Evolutionary conservation across 2,888 invertebrate species (phyloP).

Genomic region (Scaptomyza tumidula): DNA sequence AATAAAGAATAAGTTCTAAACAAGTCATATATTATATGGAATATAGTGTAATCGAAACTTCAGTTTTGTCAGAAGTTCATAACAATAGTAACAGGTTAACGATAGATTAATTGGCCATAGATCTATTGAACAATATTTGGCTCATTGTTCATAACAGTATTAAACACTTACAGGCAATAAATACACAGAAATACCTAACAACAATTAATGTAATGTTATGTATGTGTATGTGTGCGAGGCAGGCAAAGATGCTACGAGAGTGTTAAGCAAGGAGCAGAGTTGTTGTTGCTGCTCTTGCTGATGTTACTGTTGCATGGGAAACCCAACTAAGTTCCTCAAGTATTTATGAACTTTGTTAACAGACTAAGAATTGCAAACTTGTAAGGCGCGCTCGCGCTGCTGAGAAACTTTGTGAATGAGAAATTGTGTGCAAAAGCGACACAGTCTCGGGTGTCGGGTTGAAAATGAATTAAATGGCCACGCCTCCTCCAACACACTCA

Average conservation of each 20-base stretch:
- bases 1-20: too few relatives aligned
- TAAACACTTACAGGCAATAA: slow-evolving; percentile 3
- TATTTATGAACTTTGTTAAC: slow-evolving; percentile 81
- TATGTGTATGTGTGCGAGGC: neutral
- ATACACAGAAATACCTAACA: neutral
- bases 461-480: slow-evolving; percentile 76
- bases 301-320: slow-evolving; percentile 34
- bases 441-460: slow-evolving; percentile 54
- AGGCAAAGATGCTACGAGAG: slow-evolving; percentile 10
- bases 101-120: slow-evolving; percentile 1
- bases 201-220: too few relatives aligned
- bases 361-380: slow-evolving; percentile 81
- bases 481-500: slow-evolving; percentile 52
- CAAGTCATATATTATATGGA: too few relatives aligned
- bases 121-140: slow-evolving; percentile 21
- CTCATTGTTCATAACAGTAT: slow-evolving; percentile 10
- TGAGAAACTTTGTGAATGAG: slow-evolving; percentile 73
- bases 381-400: slow-evolving; percentile 37
- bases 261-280: neutral
- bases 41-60: too few relatives aligned
- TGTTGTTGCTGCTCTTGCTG: slow-evolving; percentile 5
- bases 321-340: slow-evolving; percentile 69
- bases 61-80: too few relatives aligned
- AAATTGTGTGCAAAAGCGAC: slow-evolving; percentile 80
- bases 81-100: neutral